Evolutionary conservation across 2,797 vertebrate genomes (phyloP), one percentile per base, ranked within the genome.

Genomic region (Salmo trutta): DNA sequence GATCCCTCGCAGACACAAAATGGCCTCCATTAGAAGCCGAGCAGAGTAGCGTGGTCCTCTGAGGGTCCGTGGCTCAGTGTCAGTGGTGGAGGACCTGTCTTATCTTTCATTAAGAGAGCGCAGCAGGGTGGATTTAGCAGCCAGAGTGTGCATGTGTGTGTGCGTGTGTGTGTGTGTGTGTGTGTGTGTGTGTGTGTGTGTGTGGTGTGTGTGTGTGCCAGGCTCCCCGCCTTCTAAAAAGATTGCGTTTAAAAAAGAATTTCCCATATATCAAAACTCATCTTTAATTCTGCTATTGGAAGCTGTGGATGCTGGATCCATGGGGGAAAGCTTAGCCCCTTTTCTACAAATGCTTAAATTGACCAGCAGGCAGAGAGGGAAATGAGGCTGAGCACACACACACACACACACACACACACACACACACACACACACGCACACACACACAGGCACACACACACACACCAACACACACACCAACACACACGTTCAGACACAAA

Each of bases 61-160:
- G 92, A 93, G 91, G 90, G 91, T 92, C 91, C 65, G 53, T 90
- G 92, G 92, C 91, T 97, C 96, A 97, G 96, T 98, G 97, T 97
- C 95, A 96, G 96, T 97, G 95, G 97, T 97, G 95, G 96, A 98
- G 96, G 97, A 96, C 96, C 96, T 97, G 96, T 98, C 96, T 99
- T 98, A 99, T 99, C 97, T 99, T 99, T 99, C 98, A 99, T 99
- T 98, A 98, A 99, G 96, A 97, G 95, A 96, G 96, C 98, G 96
- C 98, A 98, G 97, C 96, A 95, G 97, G 97, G 94, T 82, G 16
- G 89, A 92, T 90, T 86, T 88, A 78, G 79, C 81, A 88, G 84
- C 87, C 83, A 78, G 79, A 31, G 19, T 27, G 21, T 15, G 7
- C 24, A 21, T 64, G 21, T 17, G 5, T 4, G n/a, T 62, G 56